Conservation (phyloP, 2,113 vertebrate species). For the Muscicapa adusta region DNA sequence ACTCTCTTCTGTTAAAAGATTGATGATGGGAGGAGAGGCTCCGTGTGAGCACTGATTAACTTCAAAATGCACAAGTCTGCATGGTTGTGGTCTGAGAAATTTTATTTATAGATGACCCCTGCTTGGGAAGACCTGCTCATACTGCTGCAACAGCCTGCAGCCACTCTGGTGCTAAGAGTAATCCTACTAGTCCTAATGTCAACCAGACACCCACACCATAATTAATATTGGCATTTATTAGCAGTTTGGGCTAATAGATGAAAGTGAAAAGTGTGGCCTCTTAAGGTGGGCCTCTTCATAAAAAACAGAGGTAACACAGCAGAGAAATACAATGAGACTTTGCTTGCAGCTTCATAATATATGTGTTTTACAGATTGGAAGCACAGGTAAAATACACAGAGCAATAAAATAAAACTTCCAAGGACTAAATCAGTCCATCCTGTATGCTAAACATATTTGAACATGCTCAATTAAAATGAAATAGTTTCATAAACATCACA, state of each 20-base stretch:
- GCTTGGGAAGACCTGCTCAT: not conserved
- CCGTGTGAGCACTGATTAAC: rapidly evolving
- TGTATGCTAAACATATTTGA: not conserved
- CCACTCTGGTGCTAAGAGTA: not conserved
- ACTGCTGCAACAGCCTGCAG: not conserved
- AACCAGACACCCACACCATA: rapidly evolving
- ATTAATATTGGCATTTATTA: not conserved
- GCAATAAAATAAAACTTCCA: not conserved
- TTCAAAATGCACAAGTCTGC: not conserved
- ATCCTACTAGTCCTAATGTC: not conserved
- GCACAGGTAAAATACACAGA: not conserved
- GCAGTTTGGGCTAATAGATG: not conserved
- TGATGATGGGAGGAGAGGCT: not conserved
- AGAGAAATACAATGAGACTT: not conserved
- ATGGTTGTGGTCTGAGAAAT: not conserved
- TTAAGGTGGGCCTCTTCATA: not conserved
- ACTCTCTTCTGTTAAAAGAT: not conserved
- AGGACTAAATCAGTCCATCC: not conserved
- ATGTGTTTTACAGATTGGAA: not conserved
- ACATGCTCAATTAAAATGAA: not conserved
- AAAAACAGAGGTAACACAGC: not conserved
- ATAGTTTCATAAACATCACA: not conserved
- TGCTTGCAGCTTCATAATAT: not conserved
- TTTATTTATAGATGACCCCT: not conserved
- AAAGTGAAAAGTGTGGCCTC: not conserved